phyloP scores from a whole-genome alignment of 2,888 invertebrate species.

The Diarsia dahlii region DNA sequence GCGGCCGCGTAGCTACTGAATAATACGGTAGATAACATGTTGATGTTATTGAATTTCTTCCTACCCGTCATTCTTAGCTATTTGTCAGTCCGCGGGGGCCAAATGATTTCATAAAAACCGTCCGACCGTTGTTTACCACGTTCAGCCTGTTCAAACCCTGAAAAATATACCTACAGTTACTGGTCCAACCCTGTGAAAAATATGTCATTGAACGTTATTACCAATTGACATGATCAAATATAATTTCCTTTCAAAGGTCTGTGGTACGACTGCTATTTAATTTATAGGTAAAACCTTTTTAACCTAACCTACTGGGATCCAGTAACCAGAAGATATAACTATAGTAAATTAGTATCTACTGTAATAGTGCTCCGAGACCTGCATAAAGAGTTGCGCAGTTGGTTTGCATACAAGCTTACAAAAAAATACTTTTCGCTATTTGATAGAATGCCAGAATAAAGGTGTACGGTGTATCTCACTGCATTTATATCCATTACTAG shows the following conservation, averaged over 20 bases:
- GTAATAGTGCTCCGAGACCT: not conserved
- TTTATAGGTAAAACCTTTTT: not conserved
- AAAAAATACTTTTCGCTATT: slow-evolving; percentile 37
- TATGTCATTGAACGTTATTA: no score
- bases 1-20: no score
- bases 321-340: not conserved
- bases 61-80: not conserved
- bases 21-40: no score
- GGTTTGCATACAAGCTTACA: slow-evolving; percentile 18
- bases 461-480: slow-evolving; percentile 24
- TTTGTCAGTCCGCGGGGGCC: no score
- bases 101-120: no score
- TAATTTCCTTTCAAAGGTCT: no score
- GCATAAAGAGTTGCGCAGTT: not conserved
- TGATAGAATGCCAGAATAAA: slow-evolving; percentile 48
- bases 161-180: no score
- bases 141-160: no score
- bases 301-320: not conserved
- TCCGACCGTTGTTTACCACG: no score
- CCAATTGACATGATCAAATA: no score
- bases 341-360: not conserved
- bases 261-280: not conserved
- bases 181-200: no score
- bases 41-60: not conserved
- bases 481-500: slow-evolving; percentile 25